Conservation (phyloP, 1,140 invertebrate species). For the Caenorhabditis remanei region DNA sequence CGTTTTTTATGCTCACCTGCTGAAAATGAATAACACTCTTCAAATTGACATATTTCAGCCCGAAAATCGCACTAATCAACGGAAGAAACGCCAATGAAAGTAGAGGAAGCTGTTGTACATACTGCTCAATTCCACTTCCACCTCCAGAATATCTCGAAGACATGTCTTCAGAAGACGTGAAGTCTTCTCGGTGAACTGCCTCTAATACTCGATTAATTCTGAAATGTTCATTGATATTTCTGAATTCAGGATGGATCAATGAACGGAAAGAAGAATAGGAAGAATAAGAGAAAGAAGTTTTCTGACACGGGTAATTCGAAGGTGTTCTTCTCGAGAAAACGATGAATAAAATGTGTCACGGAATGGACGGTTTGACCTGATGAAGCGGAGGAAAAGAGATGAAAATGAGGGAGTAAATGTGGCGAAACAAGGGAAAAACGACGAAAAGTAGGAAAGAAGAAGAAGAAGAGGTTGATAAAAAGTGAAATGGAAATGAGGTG, state of each 20-base stretch:
- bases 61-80: constrained; percentile 45
- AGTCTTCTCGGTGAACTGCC: constrained; percentile 7
- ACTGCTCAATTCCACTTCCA: constrained; percentile 39
- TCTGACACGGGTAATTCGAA: constrained; percentile 23
- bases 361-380: background rate
- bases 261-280: background rate
- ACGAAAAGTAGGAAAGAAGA: background rate
- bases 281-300: background rate
- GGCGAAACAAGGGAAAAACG: constrained; percentile 40
- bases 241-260: background rate
- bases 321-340: constrained; percentile 27
- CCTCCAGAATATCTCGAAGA: constrained; percentile 29
- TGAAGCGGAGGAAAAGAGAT: background rate
- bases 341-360: constrained; percentile 25
- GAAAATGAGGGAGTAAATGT: constrained; percentile 40
- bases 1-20: constrained; percentile 3
- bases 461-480: constrained; percentile 35
- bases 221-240: too few species aligned
- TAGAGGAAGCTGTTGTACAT: constrained; percentile 58
- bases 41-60: constrained; percentile 52
- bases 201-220: constrained; percentile 33
- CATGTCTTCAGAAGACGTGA: constrained; percentile 51
- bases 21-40: constrained; percentile 61
- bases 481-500: constrained; percentile 20
- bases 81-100: constrained; percentile 36